Base-by-base conservation (phyloP, 2,888 invertebrate genomes). In the Asteroscopus sphinx region DNA sequence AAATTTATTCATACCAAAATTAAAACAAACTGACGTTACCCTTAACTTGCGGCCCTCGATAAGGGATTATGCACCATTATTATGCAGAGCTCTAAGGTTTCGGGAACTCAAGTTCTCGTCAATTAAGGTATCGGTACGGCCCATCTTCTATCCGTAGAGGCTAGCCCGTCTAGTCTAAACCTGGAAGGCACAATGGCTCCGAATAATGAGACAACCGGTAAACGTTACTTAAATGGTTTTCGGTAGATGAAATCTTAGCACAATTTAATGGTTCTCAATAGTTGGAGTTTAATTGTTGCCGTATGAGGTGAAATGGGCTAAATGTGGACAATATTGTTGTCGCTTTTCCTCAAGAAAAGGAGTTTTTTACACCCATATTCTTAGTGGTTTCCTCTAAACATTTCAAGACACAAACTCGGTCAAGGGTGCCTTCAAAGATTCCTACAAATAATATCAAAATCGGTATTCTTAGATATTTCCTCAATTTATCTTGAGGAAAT, bases 31-130 rank as follows among this genome's bases (percentile, higher is more conserved):
- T 1, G 8, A 2, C 3, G 17, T 68, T 82, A 77, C 76, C 90
- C 87, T 92, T 92, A 92, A 91, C 63, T 48, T 52, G 57, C 54
- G 62, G 69, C 67, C 81, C 86, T 88, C 82, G 90, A 89, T 92
- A 93, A 91, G 89, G 93, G 80, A 91, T 91, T 92, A 92, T 92
- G 83, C 90, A 79, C 87, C 91, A 91, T 91, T 92, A 93, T 93
- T 93, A 93, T 92, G 88, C 93, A 89, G 88, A 84, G 85, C 82
- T 87, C 87, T 92, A 84, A 87, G 92, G 93, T 93, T 93, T 93
- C 90, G 91, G 93, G 88, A 89, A 91, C 88, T 87, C 85, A 85
- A 86, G 82, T 86, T 84, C 91, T 93, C 92, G 90, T 93, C 93
- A 93, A 94, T 94, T 93, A 94, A 93, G 91, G 89, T 93, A 94